These are phyloP conservation scores for Leptinotarsa haldemani DNA, from an alignment of 2,888 invertebrate genomes.

Conservation along the genomic window DNA sequence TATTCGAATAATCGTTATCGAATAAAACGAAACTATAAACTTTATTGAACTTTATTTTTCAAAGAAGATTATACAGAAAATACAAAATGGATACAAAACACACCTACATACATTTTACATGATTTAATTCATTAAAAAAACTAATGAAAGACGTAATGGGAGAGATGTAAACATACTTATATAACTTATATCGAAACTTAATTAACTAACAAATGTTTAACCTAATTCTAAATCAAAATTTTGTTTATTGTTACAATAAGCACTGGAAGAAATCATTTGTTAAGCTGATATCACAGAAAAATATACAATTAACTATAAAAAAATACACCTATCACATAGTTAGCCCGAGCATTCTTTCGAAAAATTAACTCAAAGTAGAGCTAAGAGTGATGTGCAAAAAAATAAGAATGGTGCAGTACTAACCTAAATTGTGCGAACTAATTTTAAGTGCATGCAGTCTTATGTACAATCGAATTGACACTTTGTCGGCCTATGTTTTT, in stretches of 20 bases:
- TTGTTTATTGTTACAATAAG: slow-evolving; percentile 33
- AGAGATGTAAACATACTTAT: slow-evolving; percentile 27
- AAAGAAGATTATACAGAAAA: slow-evolving; percentile 15
- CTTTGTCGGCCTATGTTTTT: slow-evolving; percentile 62
- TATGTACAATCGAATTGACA: slow-evolving; percentile 65
- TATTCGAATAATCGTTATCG: too few relatives aligned
- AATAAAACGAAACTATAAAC: not conserved
- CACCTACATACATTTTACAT: slow-evolving; percentile 1
- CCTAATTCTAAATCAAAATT: slow-evolving; percentile 38
- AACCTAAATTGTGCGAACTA: slow-evolving; percentile 44
- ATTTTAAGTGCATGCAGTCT: slow-evolving; percentile 45
- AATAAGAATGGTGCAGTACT: slow-evolving; percentile 40
- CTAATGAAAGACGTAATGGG: slow-evolving; percentile 46
- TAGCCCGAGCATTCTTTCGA: slow-evolving; percentile 58
- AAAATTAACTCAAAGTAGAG: slow-evolving; percentile 51
- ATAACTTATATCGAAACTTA: slow-evolving; percentile 37
- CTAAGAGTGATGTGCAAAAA: slow-evolving; percentile 48
- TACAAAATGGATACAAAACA: slow-evolving; percentile 28
- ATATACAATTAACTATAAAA: slow-evolving; percentile 52
- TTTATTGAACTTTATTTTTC: slow-evolving; percentile 34
- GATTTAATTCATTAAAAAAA: slow-evolving; percentile 23
- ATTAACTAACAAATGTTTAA: slow-evolving; percentile 32
- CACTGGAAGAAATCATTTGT: slow-evolving; percentile 47
- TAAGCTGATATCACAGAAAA: slow-evolving; percentile 65
- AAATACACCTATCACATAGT: slow-evolving; percentile 60